These are phyloP conservation scores for Phaonia tiefii DNA, from an alignment of 2,888 invertebrate species.

Conservation along the genomic window DNA sequence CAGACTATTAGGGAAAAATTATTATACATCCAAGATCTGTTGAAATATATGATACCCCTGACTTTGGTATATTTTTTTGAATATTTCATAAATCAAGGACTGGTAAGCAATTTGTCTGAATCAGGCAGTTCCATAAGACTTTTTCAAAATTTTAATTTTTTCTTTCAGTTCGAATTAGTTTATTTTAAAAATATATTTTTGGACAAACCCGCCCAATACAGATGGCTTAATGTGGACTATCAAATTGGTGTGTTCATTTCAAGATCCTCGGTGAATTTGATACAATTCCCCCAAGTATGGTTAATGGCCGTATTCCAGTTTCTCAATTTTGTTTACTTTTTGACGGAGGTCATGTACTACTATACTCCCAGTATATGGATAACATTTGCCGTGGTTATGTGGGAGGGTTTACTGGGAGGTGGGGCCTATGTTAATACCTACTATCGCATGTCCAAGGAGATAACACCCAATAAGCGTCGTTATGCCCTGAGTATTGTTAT, in stretches of 20 bases:
- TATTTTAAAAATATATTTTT: constrained; percentile 84
- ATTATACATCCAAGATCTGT: constrained; percentile 80
- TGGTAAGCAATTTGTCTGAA: constrained; percentile 82
- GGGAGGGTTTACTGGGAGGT: constrained; percentile 89
- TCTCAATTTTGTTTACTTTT: constrained; percentile 84
- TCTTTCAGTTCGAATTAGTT: constrained; percentile 85
- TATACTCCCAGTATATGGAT: constrained; percentile 86
- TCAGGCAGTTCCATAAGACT: background rate
- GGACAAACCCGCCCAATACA: constrained; percentile 84
- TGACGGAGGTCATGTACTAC: constrained; percentile 84
- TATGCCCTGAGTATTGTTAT: constrained; percentile 89
- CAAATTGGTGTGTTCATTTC: constrained; percentile 92
- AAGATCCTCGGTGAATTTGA: constrained; percentile 88
- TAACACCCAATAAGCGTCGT: constrained; percentile 81
- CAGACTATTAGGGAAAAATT: constrained; percentile 81
- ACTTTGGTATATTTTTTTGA: constrained; percentile 88
- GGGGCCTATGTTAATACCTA: constrained; percentile 94
- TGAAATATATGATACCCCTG: constrained; percentile 88
- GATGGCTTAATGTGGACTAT: constrained; percentile 82
- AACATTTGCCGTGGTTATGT: constrained; percentile 84
- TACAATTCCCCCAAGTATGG: constrained; percentile 86
- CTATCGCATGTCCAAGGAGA: constrained; percentile 86
- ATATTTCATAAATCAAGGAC: constrained; percentile 91
- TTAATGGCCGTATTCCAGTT: constrained; percentile 86
- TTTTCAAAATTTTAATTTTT: background rate